Evolutionary conservation across 2,113 vertebrate genomes (phyloP), one percentile per base, ranked within the genome.

Genomic region (Phylloscopus whistleri): DNA sequence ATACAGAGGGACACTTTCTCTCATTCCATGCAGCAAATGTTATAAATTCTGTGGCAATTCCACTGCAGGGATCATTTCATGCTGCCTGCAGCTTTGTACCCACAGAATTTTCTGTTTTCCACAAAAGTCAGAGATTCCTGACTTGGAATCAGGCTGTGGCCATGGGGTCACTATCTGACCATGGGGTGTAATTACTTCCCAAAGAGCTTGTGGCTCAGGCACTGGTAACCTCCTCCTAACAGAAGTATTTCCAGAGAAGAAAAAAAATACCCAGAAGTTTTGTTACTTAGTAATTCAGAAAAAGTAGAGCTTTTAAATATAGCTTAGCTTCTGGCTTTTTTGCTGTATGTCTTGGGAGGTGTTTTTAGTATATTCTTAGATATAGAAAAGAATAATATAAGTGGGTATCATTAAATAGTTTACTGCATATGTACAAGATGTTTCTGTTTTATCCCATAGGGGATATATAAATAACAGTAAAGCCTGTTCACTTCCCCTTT

Each of bases 381-480:
- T 56, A 59, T 5, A 67, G 52, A 72, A 63, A 72, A 89, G 43
- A 84, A 68, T 55, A 90, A 84, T 56, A 11, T 82, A 76, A 90
- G 59, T 58, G 93, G 64, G 24, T 73, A 30, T 79, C 48, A 56
- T 92, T 95, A 78, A 94, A 87, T 82, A 80, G 83, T 72, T 89
- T 84, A 75, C 84, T 86, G 72, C 46, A 35, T 62, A 59, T 72
- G 49, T 81, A 62, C 72, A 53, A 90, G 62, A 82, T 67, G 41
- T 74, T 78, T 77, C 73, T 81, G 18, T 41, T 89, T 90, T 87
- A 63, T 92, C 86, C 87, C 70, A 16, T 44, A 60, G 70, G 56
- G 64, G 53, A 52, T 87, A 52, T 80, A 94, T 91, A 91, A 91
- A 84, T 94, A 97, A 70, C 58, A 70, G 27, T 78, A 87, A 89